These are phyloP conservation scores for Entosphenus tridentatus DNA, from an alignment of 2,113 vertebrate genomes.

Conservation along the genomic window DNA sequence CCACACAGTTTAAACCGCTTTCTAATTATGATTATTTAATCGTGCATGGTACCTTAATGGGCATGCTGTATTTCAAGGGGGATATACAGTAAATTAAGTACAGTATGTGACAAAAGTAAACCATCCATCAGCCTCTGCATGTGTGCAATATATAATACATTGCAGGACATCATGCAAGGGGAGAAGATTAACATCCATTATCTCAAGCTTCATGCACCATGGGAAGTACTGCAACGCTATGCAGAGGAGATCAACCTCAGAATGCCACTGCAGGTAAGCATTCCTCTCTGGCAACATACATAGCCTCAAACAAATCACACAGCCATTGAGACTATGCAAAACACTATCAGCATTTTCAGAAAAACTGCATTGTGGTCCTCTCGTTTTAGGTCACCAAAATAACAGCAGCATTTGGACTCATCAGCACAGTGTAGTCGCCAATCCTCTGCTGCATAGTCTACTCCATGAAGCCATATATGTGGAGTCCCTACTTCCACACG, in stretches of 20 bases:
- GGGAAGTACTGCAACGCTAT: conserved; percentile 27
- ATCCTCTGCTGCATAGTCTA: no score
- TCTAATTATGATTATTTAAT: no score
- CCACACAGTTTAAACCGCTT: no score
- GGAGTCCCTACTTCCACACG: background rate
- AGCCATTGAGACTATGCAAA: background rate
- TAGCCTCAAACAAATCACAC: background rate
- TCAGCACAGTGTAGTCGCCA: no score
- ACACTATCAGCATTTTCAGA: background rate
- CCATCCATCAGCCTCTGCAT: no score
- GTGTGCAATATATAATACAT: no score
- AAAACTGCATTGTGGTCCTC: background rate
- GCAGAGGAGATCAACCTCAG: conserved; percentile 29
- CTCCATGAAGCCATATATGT: background rate
- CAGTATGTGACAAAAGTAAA: no score
- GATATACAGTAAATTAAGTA: no score
- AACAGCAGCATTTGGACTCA: background rate
- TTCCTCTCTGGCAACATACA: background rate
- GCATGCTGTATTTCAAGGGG: no score
- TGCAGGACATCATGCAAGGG: no score
- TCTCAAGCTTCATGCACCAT: conserved; percentile 27
- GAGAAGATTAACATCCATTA: conserved; percentile 28
- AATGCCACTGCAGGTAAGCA: conserved; percentile 27
- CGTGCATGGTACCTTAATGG: no score
- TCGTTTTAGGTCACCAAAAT: background rate